Conservation (phyloP, 1,140 invertebrate genomes). For the Procambarus clarkii region DNA sequence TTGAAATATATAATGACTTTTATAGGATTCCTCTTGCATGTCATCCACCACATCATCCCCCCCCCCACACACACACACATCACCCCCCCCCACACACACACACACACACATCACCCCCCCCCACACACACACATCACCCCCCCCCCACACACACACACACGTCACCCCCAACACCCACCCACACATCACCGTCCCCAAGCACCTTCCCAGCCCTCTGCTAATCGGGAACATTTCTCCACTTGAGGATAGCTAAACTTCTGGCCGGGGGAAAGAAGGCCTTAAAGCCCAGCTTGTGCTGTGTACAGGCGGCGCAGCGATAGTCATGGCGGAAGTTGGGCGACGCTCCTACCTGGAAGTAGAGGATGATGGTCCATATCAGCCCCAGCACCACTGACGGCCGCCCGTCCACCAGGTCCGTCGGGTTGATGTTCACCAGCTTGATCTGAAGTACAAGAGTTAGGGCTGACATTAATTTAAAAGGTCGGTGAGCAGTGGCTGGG, state of each 20-base stretch:
- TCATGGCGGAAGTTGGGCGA: constrained; percentile 53
- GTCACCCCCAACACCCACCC: neutral
- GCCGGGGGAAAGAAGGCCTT: constrained; percentile 21
- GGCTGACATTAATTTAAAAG: neutral
- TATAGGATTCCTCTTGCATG: too few species aligned
- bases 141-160: too few species aligned
- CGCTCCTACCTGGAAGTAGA: constrained; percentile 96
- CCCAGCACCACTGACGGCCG: constrained; percentile 97
- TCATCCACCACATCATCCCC: too few species aligned
- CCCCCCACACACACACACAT: too few species aligned
- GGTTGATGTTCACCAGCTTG: constrained; percentile 99
- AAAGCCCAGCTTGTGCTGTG: constrained; percentile 37
- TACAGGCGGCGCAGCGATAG: constrained; percentile 36
- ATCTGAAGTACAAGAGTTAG: constrained; percentile 80
- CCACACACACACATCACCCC: too few species aligned
- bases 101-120: too few species aligned
- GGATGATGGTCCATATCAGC: constrained; percentile 99
- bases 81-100: too few species aligned
- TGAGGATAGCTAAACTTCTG: constrained; percentile 26
- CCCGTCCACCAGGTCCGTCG: constrained; percentile 97
- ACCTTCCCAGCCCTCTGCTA: too few species aligned
- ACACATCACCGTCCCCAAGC: too few species aligned
- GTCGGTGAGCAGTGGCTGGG: too few species aligned
- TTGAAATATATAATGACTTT: too few species aligned
- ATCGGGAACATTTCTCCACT: constrained; percentile 11